Evolutionary conservation across 2,113 vertebrate species (phyloP), one percentile per base, ranked within the genome.

Genomic region (Eurypyga helias): DNA sequence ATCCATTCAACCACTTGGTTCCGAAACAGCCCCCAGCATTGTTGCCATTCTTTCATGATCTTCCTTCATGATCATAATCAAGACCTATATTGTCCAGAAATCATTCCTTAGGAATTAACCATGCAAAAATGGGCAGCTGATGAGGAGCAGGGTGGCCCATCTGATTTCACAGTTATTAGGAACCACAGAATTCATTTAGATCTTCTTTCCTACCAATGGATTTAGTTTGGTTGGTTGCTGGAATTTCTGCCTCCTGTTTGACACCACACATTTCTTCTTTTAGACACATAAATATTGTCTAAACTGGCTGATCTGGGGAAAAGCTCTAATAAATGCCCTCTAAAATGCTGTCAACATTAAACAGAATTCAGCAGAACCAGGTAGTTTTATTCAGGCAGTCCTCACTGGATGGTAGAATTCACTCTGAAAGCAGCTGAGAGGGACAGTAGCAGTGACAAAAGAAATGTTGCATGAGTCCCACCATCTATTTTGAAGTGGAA

Each of bases 361-460:
- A n/a, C 33, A 33, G 36, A 93, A 85, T 96, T 89, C 91, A 96
- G 57, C 71, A 90, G 77, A 94, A 93, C 80, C 43, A 75, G 81
- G 49, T 89, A 66, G 48, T 82, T 93, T 95, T 80, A 75, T 48
- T 46, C 23, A 69, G 29, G 25, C 38, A 16, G 54, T 70, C 83
- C 72, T 41, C 45, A 94, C 38, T 15, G 95, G 76, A 87, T 71
- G 90, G 71, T 82, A 91, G 48, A 88, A 94, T 87, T 97, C 38
- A 76, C 19, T 55, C 89, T 83, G 57, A 70, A 77, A 86, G 80
- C 92, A 94, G 71, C 57, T 92, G 90, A 93, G 76, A 91, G 64
- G 11, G 46, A 41, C 57, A 88, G 65, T 73, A 90, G 33, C 24
- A 62, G 13, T 14, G 11, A 38, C 66, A 94, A 95, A 84, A 76